Evolutionary conservation across 92 coral and sea anemone species (phyloP), one percentile per base, ranked within the genome.

Genomic region (Galaxea fascicularis): DNA sequence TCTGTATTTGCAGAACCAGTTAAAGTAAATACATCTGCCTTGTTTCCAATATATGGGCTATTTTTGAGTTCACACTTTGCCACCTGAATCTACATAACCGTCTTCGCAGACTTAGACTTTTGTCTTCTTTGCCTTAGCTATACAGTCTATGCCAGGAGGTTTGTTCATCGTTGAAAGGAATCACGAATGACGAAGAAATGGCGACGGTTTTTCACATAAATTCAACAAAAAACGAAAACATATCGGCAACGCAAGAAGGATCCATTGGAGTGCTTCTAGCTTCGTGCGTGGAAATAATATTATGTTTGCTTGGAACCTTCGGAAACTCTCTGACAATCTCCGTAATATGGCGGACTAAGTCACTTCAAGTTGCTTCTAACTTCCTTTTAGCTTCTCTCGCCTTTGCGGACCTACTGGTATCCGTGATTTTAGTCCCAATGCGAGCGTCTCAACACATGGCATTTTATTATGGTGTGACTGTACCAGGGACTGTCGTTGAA

Each of bases 391-490:
- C 87, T 18, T 93, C 96, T 45, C 73, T 95, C 31, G 89, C 93
- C 58, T 88, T 95, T 10, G 98, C 98, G 12, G 98, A 95, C 84
- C 22, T 89, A 25, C 73, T 95, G 0, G 98, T 93, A n/a, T 87
- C 95, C 68, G 86, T 76, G 0, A 92, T 95, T 39, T 86, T 95
- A 0, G 98, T 95, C 12, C 98, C 98, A 0, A 95, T 95, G 98
- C 79, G 98, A 56, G 94, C 94, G 7, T 83, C 96, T 0, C 98
- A 95, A 84, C 98, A 95, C 79, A 87, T 95, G 53, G 84, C 90
- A 16, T 12, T 86, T 29, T 90, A 64, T 49, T 47, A 80, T 57
- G 80, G 74, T 24, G 20, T 46, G 20, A 86, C 80, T 16, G 80
- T 91, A 9, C 94, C 93, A 10, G 76, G 76, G 31, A 84, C 85